phyloP scores from a whole-genome alignment of 2,888 invertebrate genomes.

The Drosophila imparisetae region DNA sequence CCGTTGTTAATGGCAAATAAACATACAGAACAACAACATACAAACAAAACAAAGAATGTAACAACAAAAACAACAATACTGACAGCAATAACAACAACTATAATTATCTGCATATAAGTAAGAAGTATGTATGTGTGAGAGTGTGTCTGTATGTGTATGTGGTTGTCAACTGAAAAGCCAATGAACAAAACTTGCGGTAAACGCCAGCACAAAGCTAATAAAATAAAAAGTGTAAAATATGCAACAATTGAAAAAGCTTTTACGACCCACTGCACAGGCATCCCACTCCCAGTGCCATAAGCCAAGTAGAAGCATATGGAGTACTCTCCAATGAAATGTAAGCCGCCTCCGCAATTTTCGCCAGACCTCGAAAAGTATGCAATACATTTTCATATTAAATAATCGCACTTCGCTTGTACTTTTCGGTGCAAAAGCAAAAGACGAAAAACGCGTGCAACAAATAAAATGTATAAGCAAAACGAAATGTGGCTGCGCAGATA shows the following conservation, averaged over 20 bases:
- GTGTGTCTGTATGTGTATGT: not conserved
- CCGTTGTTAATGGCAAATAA: conserved; percentile 70
- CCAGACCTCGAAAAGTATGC: conserved; percentile 62
- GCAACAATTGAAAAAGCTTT: conserved; percentile 73
- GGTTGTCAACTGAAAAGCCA: conserved; percentile 31
- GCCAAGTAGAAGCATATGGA: conserved; percentile 23
- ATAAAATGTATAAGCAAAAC: conserved; percentile 31
- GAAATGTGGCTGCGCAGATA: not conserved
- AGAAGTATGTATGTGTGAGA: not conserved
- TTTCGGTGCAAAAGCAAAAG: conserved; percentile 10
- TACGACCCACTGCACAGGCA: conserved; percentile 29
- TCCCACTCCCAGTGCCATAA: not conserved
- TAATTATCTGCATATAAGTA: conserved; percentile 7
- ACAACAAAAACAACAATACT: conserved; percentile 24
- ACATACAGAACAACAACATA: conserved; percentile 41
- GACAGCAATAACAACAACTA: conserved; percentile 13
- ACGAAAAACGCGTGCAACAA: conserved; percentile 38
- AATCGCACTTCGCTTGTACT: conserved; percentile 34
- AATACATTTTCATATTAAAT: conserved; percentile 38
- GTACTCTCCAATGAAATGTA: conserved; percentile 45
- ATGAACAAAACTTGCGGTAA: conserved; percentile 34
- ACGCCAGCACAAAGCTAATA: conserved; percentile 60
- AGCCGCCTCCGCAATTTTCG: conserved; percentile 41
- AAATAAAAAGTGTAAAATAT: conserved; percentile 67
- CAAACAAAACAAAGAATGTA: conserved; percentile 16